Conservation (phyloP, 2,888 invertebrate genomes). For the Caenorhabditis sulstoni region DNA sequence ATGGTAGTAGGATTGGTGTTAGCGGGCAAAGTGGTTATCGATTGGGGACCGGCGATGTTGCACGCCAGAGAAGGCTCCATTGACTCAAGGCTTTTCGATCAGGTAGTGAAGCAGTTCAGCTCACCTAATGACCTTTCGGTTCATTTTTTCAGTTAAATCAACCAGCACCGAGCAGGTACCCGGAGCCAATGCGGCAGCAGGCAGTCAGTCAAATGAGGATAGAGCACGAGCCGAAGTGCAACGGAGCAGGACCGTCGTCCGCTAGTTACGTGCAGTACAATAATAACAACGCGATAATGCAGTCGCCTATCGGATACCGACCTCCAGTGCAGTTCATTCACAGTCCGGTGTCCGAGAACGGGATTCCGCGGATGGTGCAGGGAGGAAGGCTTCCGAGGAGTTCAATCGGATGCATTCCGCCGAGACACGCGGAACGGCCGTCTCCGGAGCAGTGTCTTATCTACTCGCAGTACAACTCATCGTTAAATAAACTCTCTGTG, state of each 20-base stretch:
- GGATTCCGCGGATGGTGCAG: constrained; percentile 45
- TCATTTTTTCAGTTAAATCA: constrained; percentile 34
- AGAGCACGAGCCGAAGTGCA: constrained; percentile 66
- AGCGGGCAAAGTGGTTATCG: constrained; percentile 79
- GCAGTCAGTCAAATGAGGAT: constrained; percentile 48
- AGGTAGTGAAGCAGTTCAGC: constrained; percentile 48
- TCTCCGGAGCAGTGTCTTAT: constrained; percentile 64
- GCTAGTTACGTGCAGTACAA: constrained; percentile 53
- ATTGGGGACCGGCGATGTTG: constrained; percentile 80
- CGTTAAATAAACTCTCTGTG: constrained; percentile 63
- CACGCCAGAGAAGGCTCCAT: constrained; percentile 76
- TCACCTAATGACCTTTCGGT: neutral
- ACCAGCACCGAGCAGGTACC: constrained; percentile 44
- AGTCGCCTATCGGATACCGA: constrained; percentile 56
- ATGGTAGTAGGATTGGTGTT: constrained; percentile 79
- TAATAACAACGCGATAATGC: constrained; percentile 40
- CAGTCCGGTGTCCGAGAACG: constrained; percentile 57
- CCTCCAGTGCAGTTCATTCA: constrained; percentile 52
- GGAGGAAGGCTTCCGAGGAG: constrained; percentile 48
- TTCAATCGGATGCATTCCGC: constrained; percentile 56
- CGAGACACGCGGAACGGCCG: constrained; percentile 33
- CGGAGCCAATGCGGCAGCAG: constrained; percentile 50
- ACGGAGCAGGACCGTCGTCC: constrained; percentile 48
- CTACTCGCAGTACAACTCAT: constrained; percentile 68
- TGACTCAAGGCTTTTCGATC: constrained; percentile 74